Evolutionary conservation across 1,140 invertebrate genomes (phyloP), one percentile per base, ranked within the genome.

Genomic region (Hylaeus volcanicus): DNA sequence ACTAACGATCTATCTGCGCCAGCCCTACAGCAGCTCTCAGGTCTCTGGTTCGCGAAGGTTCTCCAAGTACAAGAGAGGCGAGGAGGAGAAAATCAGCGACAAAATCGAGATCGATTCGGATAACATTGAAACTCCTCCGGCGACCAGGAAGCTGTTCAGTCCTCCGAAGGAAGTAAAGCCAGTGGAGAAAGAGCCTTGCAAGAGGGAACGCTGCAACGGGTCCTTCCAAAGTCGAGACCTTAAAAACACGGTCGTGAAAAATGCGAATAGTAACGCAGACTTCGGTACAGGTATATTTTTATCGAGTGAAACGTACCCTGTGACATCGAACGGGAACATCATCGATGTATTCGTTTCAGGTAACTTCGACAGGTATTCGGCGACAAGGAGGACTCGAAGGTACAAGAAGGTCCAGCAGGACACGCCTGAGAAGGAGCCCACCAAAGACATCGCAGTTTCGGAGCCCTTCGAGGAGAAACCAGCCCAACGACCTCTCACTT

Each of bases 111-210:
- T 98, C 12, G 97, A 98, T 90, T 97, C 97, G 3, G 97, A 98
- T 84, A 98, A 98, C 84, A 97, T 98, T 26, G 97, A 98, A 94
- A 98, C 97, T 5, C 97, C 97, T 5, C 97, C 97, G 1, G 96
- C 96, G 0, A 96, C 96, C 12, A 94, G 97, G 74, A 95, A 96
- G 88, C 92, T 95, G 3, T 96, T 96, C 87, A 95, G 94, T 79
- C 94, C 95, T 12, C 94, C 95, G 0, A 94, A 94, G 60, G 95
- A 96, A 89, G 94, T 92, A 90, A 96, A 94, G 94, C 95, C 84
- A 6, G 86, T 91, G 0, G 92, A 93, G 53, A 93, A 92, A 43
- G 93, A 93, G n/a, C 91, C 91, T 0, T 93, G 92, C 53, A 93
- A 92, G 74, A 87, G 93, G n/a, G 92, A 93, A 86, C 86, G 92